These are phyloP conservation scores for Cyrtonyx montezumae DNA, from an alignment of 2,113 vertebrate genomes.

Conservation along the genomic window DNA sequence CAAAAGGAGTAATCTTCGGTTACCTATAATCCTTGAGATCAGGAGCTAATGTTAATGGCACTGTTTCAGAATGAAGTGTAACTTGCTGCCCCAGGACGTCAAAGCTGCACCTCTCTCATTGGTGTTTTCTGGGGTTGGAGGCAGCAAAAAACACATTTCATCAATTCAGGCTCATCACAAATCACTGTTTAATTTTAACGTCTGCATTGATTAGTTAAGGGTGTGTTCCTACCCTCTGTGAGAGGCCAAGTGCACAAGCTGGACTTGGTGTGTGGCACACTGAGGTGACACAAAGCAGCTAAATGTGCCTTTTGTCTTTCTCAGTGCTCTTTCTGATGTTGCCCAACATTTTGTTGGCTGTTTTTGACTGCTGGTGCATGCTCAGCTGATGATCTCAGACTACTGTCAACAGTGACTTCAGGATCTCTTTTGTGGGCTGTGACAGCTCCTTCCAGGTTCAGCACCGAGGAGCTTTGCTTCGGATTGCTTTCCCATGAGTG, in stretches of 20 bases:
- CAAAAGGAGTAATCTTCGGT: neutral
- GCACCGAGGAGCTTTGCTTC: neutral
- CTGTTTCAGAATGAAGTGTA: neutral
- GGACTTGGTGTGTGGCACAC: fast-evolving
- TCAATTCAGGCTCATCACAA: neutral
- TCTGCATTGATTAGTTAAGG: neutral
- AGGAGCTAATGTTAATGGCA: neutral
- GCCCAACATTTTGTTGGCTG: neutral
- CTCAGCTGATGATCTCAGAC: neutral
- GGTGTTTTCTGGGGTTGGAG: neutral
- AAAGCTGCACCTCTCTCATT: neutral
- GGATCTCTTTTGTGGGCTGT: neutral
- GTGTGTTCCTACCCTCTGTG: neutral
- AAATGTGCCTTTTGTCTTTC: neutral
- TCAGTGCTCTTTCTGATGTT: neutral
- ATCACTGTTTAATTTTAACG: neutral
- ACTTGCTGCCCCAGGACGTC: neutral
- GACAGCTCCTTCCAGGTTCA: neutral
- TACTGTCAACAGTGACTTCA: neutral
- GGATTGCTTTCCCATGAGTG: neutral
- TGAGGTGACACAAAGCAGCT: neutral
- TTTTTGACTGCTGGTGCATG: neutral
- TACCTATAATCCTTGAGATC: neutral
- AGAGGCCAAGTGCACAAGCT: neutral
- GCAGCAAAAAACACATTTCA: neutral